Percentiles rank a stretch among this genome's conserved stretches.
Evolutionary conservation across 2,113 vertebrate genomes (phyloP).

Genomic region (Taurulus bubalis): DNA sequence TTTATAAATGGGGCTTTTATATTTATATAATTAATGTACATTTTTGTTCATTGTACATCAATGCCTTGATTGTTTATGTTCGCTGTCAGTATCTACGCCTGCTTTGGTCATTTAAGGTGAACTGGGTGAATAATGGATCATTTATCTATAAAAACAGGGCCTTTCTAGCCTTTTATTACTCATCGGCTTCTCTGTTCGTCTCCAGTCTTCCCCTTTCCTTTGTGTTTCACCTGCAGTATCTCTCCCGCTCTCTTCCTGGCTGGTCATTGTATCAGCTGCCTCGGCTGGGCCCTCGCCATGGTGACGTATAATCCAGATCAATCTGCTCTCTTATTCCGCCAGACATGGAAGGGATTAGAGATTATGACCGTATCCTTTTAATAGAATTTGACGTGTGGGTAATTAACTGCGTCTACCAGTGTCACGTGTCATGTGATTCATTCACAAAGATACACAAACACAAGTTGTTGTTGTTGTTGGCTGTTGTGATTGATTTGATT

Average conservation of each 20-base stretch:
- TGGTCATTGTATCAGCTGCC: slow-evolving; percentile 47
- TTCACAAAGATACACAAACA: slow-evolving; percentile 22
- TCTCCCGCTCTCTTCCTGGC: slow-evolving; percentile 21
- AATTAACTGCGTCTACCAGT: slow-evolving; percentile 60
- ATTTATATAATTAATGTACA: neutral
- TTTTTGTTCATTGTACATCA: neutral
- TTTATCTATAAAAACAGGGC: neutral
- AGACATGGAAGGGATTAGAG: slow-evolving; percentile 78
- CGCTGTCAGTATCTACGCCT: neutral
- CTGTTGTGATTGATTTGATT: slow-evolving; percentile 25
- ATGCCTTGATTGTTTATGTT: neutral
- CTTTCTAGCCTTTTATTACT: neutral
- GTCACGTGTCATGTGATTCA: slow-evolving; percentile 63
- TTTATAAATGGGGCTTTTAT: slow-evolving; percentile 11
- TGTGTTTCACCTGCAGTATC: slow-evolving; percentile 33
- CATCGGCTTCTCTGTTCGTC: neutral
- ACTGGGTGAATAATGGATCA: neutral
- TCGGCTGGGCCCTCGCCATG: slow-evolving; percentile 55
- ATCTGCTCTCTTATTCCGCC: slow-evolving; percentile 72
- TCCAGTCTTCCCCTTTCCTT: neutral
- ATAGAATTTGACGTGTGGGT: slow-evolving; percentile 72
- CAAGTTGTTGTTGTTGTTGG: slow-evolving; percentile 43
- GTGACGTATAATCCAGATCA: slow-evolving; percentile 83
- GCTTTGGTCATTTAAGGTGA: neutral
- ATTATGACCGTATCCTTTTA: slow-evolving; percentile 77